A percentile compares a stretch with the other conserved stretches of the same genome.
phyloP scores from a whole-genome alignment of 2,888 invertebrate genomes.

The Ernsta delagoae region DNA sequence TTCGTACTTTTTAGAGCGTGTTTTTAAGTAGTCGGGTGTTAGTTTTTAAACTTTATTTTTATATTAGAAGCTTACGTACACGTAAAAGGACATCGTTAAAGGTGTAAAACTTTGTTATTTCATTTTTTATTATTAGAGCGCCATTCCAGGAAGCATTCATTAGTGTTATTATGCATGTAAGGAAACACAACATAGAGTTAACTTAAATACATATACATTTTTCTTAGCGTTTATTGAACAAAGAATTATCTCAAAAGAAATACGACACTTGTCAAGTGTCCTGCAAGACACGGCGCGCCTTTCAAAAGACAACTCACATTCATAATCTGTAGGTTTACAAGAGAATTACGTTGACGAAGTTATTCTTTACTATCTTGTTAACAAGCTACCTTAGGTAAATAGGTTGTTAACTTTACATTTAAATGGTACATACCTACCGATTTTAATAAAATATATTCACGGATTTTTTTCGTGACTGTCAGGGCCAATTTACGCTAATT shows the following conservation, averaged over 20 bases:
- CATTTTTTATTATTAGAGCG: too few species aligned
- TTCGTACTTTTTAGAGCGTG: too few species aligned
- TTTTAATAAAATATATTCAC: not conserved
- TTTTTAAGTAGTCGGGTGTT: too few species aligned
- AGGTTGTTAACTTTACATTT: too few species aligned
- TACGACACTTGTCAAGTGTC: constrained; percentile 19
- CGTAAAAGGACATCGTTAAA: too few species aligned
- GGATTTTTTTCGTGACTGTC: not conserved
- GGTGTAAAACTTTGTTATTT: too few species aligned
- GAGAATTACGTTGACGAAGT: constrained; percentile 33
- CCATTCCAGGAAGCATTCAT: constrained; percentile 19
- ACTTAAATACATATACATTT: constrained; percentile 11
- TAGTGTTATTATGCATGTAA: constrained; percentile 19
- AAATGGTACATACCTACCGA: not conserved
- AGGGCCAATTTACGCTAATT: not conserved
- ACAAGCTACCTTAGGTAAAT: not conserved
- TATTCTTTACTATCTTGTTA: constrained; percentile 9
- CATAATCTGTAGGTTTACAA: constrained; percentile 26
- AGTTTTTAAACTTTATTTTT: too few species aligned
- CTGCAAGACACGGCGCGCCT: constrained; percentile 14
- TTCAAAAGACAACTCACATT: constrained; percentile 21
- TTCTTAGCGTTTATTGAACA: constrained; percentile 17
- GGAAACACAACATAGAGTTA: constrained; percentile 17
- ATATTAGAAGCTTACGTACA: too few species aligned
- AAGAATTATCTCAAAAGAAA: constrained; percentile 23